phyloP scores from a whole-genome alignment of 2,888 invertebrate species.

The Acanthoscelides obtectus region DNA sequence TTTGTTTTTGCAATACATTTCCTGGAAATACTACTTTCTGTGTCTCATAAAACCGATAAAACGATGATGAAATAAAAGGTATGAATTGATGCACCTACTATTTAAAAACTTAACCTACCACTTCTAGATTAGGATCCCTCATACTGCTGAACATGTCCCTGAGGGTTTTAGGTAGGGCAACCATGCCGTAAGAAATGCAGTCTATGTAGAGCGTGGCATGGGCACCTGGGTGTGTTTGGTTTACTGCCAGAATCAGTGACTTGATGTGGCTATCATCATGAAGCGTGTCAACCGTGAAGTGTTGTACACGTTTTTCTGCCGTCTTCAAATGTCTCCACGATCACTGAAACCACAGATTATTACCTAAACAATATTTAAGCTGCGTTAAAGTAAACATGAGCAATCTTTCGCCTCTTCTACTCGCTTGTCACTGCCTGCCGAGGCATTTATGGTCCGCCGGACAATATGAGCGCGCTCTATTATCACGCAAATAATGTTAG shows the following conservation, averaged over 20 bases:
- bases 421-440: no score
- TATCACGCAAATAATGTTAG: no score
- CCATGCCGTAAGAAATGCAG: constrained; percentile 61
- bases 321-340: constrained; percentile 59
- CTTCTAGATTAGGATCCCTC: constrained; percentile 51
- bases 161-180: constrained; percentile 55
- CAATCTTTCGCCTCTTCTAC: no score
- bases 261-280: constrained; percentile 53
- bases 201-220: constrained; percentile 62
- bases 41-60: no score
- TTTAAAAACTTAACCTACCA: constrained; percentile 49
- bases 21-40: no score
- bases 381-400: no score
- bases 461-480: no score
- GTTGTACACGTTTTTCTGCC: constrained; percentile 56
- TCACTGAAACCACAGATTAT: constrained; percentile 48
- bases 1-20: no score
- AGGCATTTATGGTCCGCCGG: no score
- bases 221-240: constrained; percentile 54
- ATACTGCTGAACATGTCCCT: constrained; percentile 56
- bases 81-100: background rate
- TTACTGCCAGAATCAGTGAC: constrained; percentile 53
- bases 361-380: no score
- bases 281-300: constrained; percentile 57
- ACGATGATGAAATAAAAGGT: no score